Conservation (phyloP, 2,113 vertebrate genomes). For the Indri indri region DNA sequence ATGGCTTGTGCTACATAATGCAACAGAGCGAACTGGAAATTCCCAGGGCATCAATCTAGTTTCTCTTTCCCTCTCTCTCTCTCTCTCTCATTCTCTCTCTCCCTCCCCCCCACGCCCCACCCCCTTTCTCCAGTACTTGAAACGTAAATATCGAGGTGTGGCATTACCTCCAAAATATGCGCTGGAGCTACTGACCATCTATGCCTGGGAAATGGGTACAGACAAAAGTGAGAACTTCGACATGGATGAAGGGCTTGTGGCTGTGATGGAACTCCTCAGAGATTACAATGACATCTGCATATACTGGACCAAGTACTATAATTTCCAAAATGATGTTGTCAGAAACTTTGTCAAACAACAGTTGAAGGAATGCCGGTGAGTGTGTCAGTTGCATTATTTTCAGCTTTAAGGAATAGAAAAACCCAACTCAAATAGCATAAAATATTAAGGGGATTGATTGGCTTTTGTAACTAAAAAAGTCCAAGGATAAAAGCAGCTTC, state of each 20-base stretch:
- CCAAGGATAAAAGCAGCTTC: background rate
- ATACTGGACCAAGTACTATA: constrained; percentile 74
- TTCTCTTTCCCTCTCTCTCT: background rate
- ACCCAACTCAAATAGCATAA: background rate
- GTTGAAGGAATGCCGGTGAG: constrained; percentile 55
- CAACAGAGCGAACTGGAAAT: background rate
- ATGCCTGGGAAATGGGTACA: background rate
- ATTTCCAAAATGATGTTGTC: background rate
- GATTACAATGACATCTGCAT: constrained; percentile 59
- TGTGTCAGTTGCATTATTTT: background rate
- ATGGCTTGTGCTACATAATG: background rate
- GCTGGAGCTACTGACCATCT: constrained; percentile 84
- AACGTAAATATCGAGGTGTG: rapidly evolving
- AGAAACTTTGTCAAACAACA: constrained; percentile 70
- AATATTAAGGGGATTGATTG: background rate
- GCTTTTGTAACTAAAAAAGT: background rate
- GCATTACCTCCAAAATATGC: constrained; percentile 83
- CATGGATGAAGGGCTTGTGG: constrained; percentile 54
- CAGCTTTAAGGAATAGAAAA: background rate
- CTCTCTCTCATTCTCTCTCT: background rate
- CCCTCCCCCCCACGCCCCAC: rapidly evolving
- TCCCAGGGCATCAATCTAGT: background rate
- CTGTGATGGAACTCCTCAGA: constrained; percentile 70
- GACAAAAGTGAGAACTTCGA: background rate
- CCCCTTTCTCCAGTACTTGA: constrained; percentile 21